Conservation (phyloP, 2,113 vertebrate species). For the Excalfactoria chinensis region DNA sequence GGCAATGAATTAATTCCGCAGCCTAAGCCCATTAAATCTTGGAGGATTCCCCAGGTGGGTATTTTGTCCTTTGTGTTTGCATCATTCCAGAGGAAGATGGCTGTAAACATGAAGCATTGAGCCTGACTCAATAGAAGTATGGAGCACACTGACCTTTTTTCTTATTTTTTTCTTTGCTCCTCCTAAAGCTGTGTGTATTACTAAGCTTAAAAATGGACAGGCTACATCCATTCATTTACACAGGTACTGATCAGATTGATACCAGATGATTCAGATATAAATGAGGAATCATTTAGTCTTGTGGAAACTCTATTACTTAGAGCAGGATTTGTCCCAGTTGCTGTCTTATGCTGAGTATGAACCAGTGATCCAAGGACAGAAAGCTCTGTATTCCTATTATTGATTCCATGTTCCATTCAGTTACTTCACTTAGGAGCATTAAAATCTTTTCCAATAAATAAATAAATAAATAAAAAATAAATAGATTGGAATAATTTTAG, state of each 20-base stretch:
- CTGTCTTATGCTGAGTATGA: neutral
- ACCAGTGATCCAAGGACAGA: neutral
- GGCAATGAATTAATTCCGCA: neutral
- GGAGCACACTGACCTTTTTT: neutral
- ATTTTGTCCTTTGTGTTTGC: neutral
- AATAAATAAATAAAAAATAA: too few relatives aligned
- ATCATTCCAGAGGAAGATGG: neutral
- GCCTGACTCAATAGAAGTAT: neutral
- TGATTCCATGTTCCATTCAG: neutral
- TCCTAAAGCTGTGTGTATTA: neutral
- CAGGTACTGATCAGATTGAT: neutral
- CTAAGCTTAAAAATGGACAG: neutral
- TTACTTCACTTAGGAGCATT: neutral
- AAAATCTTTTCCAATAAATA: neutral
- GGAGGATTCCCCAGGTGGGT: neutral
- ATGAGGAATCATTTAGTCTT: neutral
- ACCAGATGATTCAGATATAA: neutral
- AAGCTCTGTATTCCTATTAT: neutral
- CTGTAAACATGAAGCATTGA: neutral
- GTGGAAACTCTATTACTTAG: neutral
- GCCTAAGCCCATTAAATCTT: neutral
- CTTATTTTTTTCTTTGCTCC: neutral
- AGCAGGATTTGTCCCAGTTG: neutral
- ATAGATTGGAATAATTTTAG: neutral
- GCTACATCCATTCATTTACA: neutral